These are phyloP conservation scores for Clunio marinus DNA, from an alignment of 2,888 invertebrate genomes.

Conservation along the genomic window DNA sequence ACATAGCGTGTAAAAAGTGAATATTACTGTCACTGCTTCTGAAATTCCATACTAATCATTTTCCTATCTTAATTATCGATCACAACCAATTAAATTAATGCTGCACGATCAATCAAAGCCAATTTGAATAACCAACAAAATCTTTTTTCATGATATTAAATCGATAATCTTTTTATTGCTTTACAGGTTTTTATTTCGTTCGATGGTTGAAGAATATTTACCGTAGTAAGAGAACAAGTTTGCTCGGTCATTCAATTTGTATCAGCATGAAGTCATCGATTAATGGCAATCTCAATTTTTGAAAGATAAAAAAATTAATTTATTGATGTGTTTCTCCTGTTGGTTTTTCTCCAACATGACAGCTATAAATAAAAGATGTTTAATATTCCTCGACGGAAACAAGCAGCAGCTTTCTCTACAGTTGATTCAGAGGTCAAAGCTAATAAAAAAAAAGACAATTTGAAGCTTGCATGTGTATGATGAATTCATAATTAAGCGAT, in stretches of 20 bases:
- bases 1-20: constrained; percentile 22
- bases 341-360: neutral
- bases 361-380: constrained; percentile 1
- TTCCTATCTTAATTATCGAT: constrained; percentile 39
- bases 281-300: constrained; percentile 30
- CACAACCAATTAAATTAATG: constrained; percentile 38
- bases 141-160: constrained; percentile 31
- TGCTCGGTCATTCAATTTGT: neutral
- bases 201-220: neutral
- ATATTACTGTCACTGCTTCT: constrained; percentile 34
- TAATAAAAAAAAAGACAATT: neutral
- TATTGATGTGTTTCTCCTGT: neutral
- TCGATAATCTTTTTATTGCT: constrained; percentile 36
- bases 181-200: constrained; percentile 19
- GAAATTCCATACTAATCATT: constrained; percentile 35
- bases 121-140: constrained; percentile 30
- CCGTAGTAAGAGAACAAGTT: neutral
- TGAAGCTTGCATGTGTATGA: constrained; percentile 1
- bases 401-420: neutral
- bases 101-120: constrained; percentile 36
- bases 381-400: neutral
- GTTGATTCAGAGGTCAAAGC: neutral
- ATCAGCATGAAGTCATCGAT: constrained; percentile 36
- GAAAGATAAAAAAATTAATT: constrained; percentile 8
- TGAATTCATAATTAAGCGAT: constrained; percentile 32